Evolutionary conservation across 2,888 invertebrate species (phyloP).

Genomic region (Phlogophora meticulosa): DNA sequence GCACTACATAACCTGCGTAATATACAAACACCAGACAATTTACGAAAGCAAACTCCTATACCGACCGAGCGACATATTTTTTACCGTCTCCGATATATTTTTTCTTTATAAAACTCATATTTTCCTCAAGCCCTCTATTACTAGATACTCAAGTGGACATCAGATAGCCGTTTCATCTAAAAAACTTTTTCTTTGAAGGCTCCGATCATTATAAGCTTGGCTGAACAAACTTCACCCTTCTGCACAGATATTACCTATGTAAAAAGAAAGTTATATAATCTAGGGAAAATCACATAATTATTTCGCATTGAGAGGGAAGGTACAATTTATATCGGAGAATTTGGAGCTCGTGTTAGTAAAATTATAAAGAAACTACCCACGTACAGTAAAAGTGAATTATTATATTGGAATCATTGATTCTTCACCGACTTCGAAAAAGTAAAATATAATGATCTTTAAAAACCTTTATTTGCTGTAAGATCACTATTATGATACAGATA

Average conservation of each 20-base stretch:
- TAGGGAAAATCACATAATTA: slow-evolving; percentile 29
- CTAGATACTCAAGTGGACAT: slow-evolving; percentile 47
- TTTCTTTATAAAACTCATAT: slow-evolving; percentile 24
- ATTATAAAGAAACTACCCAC: slow-evolving; percentile 12
- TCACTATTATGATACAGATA: no score
- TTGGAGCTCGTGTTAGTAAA: slow-evolving; percentile 10
- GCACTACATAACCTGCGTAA: background rate
- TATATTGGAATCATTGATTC: background rate
- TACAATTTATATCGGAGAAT: slow-evolving; percentile 12
- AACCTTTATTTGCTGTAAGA: no score
- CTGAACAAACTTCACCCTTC: slow-evolving; percentile 51
- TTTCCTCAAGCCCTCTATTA: slow-evolving; percentile 39
- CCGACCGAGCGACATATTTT: slow-evolving; percentile 1
- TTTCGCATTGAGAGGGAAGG: slow-evolving; percentile 8
- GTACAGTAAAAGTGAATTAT: background rate
- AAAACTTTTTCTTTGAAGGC: slow-evolving; percentile 48
- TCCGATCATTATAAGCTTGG: slow-evolving; percentile 56
- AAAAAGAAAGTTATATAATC: slow-evolving; percentile 35
- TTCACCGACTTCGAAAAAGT: background rate
- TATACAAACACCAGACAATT: background rate
- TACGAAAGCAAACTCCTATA: background rate
- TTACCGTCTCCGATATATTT: slow-evolving; percentile 12
- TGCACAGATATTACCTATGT: slow-evolving; percentile 27
- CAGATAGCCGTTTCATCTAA: slow-evolving; percentile 43
- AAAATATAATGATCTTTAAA: background rate